Evolutionary conservation across 2,113 vertebrate genomes (phyloP).

Genomic region (Meles meles): DNA sequence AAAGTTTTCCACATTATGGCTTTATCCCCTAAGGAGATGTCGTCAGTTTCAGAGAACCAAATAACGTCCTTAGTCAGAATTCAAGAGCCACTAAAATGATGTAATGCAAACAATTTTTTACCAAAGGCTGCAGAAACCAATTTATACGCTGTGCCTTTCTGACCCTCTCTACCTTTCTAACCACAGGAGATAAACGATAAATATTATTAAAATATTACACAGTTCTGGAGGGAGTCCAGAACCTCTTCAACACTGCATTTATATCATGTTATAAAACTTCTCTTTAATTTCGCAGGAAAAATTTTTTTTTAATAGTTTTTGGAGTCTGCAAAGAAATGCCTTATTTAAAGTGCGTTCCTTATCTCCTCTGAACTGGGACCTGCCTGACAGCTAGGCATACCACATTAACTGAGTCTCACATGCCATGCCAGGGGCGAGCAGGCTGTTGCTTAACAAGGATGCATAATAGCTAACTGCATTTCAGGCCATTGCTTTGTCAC

Average conservation of each 20-base stretch:
- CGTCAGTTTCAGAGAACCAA: background rate
- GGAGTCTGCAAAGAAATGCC: background rate
- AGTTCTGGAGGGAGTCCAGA: constrained; percentile 42
- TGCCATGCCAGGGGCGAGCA: fast-evolving
- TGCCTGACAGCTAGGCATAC: background rate
- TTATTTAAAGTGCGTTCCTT: background rate
- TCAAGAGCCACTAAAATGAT: constrained; percentile 46
- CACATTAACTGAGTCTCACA: background rate
- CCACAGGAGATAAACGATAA: constrained; percentile 66
- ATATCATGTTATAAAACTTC: constrained; percentile 34
- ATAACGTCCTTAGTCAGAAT: constrained; percentile 34
- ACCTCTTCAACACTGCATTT: constrained; percentile 51
- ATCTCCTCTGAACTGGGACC: background rate
- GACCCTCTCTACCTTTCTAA: constrained; percentile 39
- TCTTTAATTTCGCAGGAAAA: constrained; percentile 43
- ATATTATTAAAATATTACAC: constrained; percentile 67
- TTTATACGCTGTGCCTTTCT: constrained; percentile 42
- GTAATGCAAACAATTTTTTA: constrained; percentile 40
- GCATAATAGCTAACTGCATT: constrained; percentile 36
- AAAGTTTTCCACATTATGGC: background rate
- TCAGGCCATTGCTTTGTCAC: constrained; percentile 44
- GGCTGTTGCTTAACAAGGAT: constrained; percentile 53
- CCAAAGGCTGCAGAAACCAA: constrained; percentile 49
- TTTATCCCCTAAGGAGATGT: background rate
- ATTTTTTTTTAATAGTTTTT: background rate